Evolutionary conservation across 2,113 vertebrate genomes (phyloP).

Genomic region (Syngnathus scovelli): DNA sequence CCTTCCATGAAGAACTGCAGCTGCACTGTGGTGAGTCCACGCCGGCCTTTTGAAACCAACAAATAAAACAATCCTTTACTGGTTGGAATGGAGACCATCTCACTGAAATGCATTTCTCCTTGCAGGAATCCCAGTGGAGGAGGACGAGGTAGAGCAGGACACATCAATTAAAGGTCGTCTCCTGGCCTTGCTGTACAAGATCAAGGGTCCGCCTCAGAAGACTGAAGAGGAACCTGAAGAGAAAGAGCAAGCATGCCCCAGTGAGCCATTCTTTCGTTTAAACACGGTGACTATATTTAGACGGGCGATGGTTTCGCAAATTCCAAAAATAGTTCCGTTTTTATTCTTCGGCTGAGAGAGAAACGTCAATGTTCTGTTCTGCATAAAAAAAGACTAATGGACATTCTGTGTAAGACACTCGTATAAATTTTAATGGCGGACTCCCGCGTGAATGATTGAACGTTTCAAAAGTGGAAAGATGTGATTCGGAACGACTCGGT

Average conservation of each 20-base stretch:
- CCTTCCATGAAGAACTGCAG: constrained; percentile 90
- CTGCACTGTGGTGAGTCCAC: constrained; percentile 83
- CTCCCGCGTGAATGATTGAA: constrained; percentile 41
- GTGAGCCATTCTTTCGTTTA: constrained; percentile 69
- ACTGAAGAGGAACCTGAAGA: constrained; percentile 76
- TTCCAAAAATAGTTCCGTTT: constrained; percentile 8
- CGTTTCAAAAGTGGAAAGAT: constrained; percentile 21
- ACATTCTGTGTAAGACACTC: constrained; percentile 7
- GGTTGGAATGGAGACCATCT: neutral
- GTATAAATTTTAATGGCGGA: constrained; percentile 41
- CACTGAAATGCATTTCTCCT: constrained; percentile 6
- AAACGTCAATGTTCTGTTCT: constrained; percentile 1
- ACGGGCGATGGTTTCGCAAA: neutral
- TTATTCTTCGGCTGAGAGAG: constrained; percentile 26
- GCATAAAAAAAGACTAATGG: constrained; percentile 37
- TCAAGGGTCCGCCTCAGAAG: constrained; percentile 84
- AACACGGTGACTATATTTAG: neutral
- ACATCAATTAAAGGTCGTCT: constrained; percentile 84
- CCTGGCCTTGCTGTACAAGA: constrained; percentile 82
- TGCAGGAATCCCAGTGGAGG: constrained; percentile 87
- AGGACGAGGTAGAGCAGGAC: constrained; percentile 85
- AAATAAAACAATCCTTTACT: neutral
- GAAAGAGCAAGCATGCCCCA: constrained; percentile 77
- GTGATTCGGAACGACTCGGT: constrained; percentile 16
- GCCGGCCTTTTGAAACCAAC: too few species aligned